A percentile compares a stretch with the other conserved stretches of the same genome.
phyloP scores from a whole-genome alignment of 1,140 invertebrate genomes.

The Drosophila gunungcola region DNA sequence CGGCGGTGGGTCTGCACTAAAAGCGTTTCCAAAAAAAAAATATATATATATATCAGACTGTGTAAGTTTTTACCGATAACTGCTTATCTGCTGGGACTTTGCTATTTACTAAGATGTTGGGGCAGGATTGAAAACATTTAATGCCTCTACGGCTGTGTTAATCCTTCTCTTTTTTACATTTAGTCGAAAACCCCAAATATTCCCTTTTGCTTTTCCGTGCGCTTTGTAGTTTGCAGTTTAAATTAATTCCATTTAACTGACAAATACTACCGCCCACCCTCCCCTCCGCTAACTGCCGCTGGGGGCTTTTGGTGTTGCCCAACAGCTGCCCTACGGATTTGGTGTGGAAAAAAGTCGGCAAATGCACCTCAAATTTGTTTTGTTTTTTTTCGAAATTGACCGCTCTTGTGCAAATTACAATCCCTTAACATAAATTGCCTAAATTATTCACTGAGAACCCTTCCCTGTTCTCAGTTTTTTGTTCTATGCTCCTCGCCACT shows the following conservation, averaged over 20 bases:
- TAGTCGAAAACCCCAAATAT: background rate
- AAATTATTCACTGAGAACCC: background rate
- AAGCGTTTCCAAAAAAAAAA: conserved; percentile 5
- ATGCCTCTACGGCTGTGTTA: background rate
- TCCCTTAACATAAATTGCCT: background rate
- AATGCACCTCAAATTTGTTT: background rate
- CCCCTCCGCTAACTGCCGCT: too few relatives aligned
- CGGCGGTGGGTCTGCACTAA: background rate
- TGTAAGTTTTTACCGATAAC: conserved; percentile 10
- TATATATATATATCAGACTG: background rate
- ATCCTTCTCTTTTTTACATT: background rate
- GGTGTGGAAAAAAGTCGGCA: too few relatives aligned
- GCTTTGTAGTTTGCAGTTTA: conserved; percentile 8
- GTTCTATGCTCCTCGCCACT: conserved; percentile 16
- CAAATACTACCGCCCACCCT: background rate
- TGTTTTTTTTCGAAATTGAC: background rate
- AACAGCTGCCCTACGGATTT: too few relatives aligned
- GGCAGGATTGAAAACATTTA: background rate
- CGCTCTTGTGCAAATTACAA: conserved; percentile 1
- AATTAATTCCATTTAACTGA: conserved; percentile 12
- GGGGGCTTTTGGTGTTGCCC: too few relatives aligned
- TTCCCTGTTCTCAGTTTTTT: background rate
- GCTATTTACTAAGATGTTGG: background rate
- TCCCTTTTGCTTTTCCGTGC: background rate
- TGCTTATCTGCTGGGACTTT: conserved; percentile 4